Conservation (phyloP, 2,797 vertebrate genomes). For the Rhinella marina region DNA sequence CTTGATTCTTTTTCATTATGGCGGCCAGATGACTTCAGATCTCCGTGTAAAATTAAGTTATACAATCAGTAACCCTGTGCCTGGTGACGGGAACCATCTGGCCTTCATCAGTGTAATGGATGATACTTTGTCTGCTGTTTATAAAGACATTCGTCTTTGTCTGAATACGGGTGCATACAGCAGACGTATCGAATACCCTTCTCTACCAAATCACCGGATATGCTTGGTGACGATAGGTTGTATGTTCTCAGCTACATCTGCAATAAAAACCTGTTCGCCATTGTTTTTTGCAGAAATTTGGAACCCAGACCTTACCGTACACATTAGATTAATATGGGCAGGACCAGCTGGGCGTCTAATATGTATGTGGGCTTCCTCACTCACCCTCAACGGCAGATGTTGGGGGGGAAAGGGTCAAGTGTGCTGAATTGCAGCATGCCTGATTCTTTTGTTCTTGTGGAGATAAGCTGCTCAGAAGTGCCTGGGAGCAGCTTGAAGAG, state of each 20-base stretch:
- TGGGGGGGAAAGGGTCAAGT: no score
- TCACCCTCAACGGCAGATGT: no score
- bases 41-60: conserved; percentile 27
- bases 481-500: no score
- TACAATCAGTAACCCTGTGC: conserved; percentile 37
- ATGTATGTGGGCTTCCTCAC: no score
- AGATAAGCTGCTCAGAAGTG: no score
- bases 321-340: no score
- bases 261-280: neutral
- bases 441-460: no score
- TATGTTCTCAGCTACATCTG: neutral
- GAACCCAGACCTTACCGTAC: no score
- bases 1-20: conserved; percentile 23
- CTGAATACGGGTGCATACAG: neutral
- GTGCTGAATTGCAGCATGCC: no score
- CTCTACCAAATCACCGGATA: neutral
- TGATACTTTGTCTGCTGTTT: conserved; percentile 23
- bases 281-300: no score
- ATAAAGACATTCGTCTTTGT: conserved; percentile 13
- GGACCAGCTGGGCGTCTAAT: no score
- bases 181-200: neutral
- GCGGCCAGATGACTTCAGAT: conserved; percentile 43
- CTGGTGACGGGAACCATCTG: conserved; percentile 51
- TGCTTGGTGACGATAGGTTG: neutral
- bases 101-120: conserved; percentile 16